These are phyloP conservation scores for Eucidaris tribuloides DNA, from an alignment of 35 echinoderm and acorn worm genomes.

Conservation along the genomic window DNA sequence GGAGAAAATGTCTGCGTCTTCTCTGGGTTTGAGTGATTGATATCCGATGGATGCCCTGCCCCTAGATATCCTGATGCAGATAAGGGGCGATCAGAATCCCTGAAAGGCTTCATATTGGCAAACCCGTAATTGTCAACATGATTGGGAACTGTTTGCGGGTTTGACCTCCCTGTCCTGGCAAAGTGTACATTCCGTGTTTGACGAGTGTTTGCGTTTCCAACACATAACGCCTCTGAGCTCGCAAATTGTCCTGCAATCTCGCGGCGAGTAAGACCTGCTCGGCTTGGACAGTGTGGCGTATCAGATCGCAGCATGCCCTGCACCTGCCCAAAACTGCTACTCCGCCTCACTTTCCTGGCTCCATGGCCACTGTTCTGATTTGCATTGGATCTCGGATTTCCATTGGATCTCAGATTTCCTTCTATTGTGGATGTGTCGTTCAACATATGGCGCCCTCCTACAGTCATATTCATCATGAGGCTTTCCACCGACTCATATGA, in stretches of 20 bases:
- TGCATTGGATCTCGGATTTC: too few relatives aligned
- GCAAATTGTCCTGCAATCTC: background rate
- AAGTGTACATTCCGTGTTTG: background rate
- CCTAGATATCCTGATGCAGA: too few relatives aligned
- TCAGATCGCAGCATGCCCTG: background rate
- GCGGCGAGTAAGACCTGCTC: background rate
- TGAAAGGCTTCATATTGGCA: background rate
- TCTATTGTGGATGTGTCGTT: background rate
- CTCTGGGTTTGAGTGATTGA: background rate
- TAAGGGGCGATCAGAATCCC: background rate
- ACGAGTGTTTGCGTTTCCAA: background rate
- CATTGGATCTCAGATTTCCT: background rate
- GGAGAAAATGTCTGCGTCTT: background rate
- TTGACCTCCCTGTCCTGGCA: background rate
- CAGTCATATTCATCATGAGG: constrained; percentile 74
- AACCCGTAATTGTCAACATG: constrained; percentile 2
- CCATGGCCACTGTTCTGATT: background rate
- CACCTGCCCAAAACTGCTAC: background rate
- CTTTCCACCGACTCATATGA: constrained; percentile 69
- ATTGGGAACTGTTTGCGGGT: background rate
- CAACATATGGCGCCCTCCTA: constrained; percentile 15
- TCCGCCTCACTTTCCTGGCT: background rate
- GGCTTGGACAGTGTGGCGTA: background rate
- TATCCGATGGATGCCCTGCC: background rate
- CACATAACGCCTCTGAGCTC: background rate